These are phyloP conservation scores for Cherax destructor DNA, from an alignment of 1,140 invertebrate species.

Conservation along the genomic window DNA sequence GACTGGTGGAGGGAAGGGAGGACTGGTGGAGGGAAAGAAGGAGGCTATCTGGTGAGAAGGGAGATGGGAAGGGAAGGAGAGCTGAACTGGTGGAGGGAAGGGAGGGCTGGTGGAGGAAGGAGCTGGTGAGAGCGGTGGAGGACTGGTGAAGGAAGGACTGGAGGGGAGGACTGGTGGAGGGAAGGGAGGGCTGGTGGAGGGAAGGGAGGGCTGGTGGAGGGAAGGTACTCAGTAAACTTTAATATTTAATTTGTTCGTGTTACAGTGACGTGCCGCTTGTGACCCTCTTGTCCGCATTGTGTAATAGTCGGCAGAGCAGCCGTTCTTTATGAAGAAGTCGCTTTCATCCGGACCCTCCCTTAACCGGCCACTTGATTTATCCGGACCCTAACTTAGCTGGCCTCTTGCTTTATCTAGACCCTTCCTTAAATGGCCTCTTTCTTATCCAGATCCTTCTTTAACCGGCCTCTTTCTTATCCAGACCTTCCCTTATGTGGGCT, in stretches of 20 bases:
- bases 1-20: too few species aligned
- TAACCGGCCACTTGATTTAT: not conserved
- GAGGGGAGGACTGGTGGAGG: not conserved
- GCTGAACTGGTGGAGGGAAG: too few species aligned
- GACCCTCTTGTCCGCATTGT: conserved; percentile 28
- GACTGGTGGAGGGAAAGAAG: too few species aligned
- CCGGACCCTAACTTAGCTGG: not conserved
- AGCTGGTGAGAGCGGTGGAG: too few species aligned
- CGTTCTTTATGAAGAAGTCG: conserved; percentile 52
- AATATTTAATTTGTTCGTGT: conserved; percentile 9
- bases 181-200: not conserved
- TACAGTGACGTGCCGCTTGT: conserved; percentile 23
- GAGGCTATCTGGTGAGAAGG: too few species aligned
- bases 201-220: not conserved
- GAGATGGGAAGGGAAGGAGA: too few species aligned
- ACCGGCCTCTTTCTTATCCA: not conserved
- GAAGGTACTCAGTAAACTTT: not conserved
- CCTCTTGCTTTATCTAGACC: not conserved
- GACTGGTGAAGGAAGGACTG: too few species aligned
- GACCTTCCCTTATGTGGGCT: not conserved
- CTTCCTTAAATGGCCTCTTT: not conserved
- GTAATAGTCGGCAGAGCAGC: conserved; percentile 40
- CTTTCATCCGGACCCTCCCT: conserved; percentile 4
- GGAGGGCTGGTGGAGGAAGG: not conserved
- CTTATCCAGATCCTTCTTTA: not conserved